Base-by-base conservation (phyloP, 2,888 invertebrate genomes). In the Phaedon cochleariae region DNA sequence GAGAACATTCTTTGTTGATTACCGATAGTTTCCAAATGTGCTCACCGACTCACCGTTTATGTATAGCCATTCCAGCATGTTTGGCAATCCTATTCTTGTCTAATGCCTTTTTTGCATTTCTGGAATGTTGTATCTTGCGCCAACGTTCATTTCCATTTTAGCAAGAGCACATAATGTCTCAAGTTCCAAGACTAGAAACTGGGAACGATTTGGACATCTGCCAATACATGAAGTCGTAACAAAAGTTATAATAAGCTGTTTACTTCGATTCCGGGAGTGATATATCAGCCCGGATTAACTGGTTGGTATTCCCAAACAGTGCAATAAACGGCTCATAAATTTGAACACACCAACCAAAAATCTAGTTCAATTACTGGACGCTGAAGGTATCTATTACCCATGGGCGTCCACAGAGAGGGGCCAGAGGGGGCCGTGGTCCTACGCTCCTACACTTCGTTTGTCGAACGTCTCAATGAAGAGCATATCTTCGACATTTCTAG, bases 231-330 rank as follows among this genome's bases (percentile, higher is more conserved):
- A 15, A 41, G 41, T 41, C 41, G 41, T 41, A 41, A 41, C 41
- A 41, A 41, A 41, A 41, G 41, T 41, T 41, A 41, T 41, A 41
- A 41, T 41, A 41, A 41, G 41, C n/a, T 41, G 41, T 41, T 41
- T 41, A 41, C 41, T 41, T 41, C 41, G 15, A 41, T 41, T 41
- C 41, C 41, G 15, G 41, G 41, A 41, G 41, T n/a, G 15, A 41
- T 41, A 41, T 15, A 41, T 41, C 41, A 41, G 41, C 41, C 41
- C 15, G 41, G 41, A 41, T 41, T n/a, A 41, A 10, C 41, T 12
- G 41, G 15, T 15, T 12, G 15, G 12, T 41, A 4, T 6, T 41
- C 41, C 2, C 3, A 41, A 41, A 41, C 15, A 34, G 2, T 1
- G 6, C 31, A 10, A 34, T 34, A 6, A 41, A 15, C 12, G n/a